These are phyloP conservation scores for Drosophila sechellia DNA, from an alignment of 1,140 invertebrate genomes.

Conservation along the genomic window DNA sequence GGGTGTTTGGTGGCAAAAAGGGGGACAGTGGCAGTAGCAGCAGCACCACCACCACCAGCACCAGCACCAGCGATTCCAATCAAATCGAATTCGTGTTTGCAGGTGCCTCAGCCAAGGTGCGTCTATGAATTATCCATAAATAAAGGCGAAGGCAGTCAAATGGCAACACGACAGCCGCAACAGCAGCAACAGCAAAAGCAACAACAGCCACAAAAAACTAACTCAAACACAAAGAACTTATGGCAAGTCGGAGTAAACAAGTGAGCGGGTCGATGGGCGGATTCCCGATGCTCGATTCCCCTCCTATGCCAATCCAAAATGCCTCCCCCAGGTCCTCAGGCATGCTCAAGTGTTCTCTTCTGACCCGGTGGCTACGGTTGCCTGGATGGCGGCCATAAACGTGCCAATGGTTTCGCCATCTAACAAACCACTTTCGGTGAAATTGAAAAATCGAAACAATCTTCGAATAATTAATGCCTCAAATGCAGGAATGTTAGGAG, in stretches of 20 bases:
- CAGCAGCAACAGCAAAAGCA: not conserved
- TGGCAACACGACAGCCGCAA: slow-evolving; percentile 45
- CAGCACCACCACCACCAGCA: too few species aligned
- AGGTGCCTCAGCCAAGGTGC: slow-evolving; percentile 64
- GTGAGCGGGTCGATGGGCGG: slow-evolving; percentile 17
- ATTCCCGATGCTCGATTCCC: not conserved
- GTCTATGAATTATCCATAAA: slow-evolving; percentile 75
- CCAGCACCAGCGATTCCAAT: slow-evolving; percentile 32
- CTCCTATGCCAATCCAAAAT: not conserved
- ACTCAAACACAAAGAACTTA: slow-evolving; percentile 54
- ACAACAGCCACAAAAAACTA: slow-evolving; percentile 33
- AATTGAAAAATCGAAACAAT: slow-evolving; percentile 31
- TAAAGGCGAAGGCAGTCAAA: slow-evolving; percentile 61
- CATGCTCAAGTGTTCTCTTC: slow-evolving; percentile 9
- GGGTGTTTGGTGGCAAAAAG: slow-evolving; percentile 1
- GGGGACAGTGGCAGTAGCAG: slow-evolving; percentile 9
- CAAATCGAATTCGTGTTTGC: slow-evolving; percentile 56
- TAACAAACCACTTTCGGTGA: slow-evolving; percentile 5
- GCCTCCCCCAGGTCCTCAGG: slow-evolving; percentile 4
- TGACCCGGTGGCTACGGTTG: slow-evolving; percentile 24
- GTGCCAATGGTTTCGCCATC: slow-evolving; percentile 20
- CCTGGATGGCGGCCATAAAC: slow-evolving; percentile 33
- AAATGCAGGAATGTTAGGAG: not conserved
- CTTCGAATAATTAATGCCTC: slow-evolving; percentile 5
- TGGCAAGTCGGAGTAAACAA: slow-evolving; percentile 58